Evolutionary conservation across 2,888 invertebrate genomes (phyloP), one percentile per base, ranked within the genome.

Genomic region (Eupithecia pulchellata): DNA sequence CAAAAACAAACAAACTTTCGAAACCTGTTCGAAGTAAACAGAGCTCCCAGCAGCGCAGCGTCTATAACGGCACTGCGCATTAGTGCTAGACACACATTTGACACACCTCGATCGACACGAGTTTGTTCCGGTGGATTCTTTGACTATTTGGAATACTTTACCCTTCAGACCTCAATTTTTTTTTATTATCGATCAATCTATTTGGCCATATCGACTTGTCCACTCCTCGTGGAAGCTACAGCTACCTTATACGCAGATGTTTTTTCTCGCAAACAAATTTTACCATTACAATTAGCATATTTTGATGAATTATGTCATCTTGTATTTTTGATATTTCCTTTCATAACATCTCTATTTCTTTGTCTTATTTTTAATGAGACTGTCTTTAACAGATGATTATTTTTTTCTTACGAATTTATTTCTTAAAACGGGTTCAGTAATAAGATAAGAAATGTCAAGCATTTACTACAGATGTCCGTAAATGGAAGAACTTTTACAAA

Each of bases 61-160:
- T 88, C 75, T 80, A 68, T 87, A 91, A 90, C 91, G 91, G 91
- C 83, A 87, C 79, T 81, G 68, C 77, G 77, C 85, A 89, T 91
- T 86, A 86, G 74, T 78, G 83, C 87, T 86, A 84, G 89, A 85
- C 88, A 86, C 85, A 87, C 87, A 85, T 82, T 76, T 77, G 82
- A 82, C 79, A 78, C 87, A 82, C 83, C 79, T 81, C 82, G 73
- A 83, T 81, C 82, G 73, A 83, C 81, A 79, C 78, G 77, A 66
- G 76, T 84, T 81, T 78, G 89, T 89, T 89, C 87, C 89, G 85
- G 81, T 82, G 85, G 85, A 87, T 91, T 90, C 89, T 88, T 89
- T 84, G 0, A 17, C 29, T 29, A 57, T 6, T 52, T 25, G 29
- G 29, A 57, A 29, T 57, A 29, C 14, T 57, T 29, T 29, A 29